Conservation (phyloP, 2,797 vertebrate genomes). For the Hylomyscus alleni region DNA sequence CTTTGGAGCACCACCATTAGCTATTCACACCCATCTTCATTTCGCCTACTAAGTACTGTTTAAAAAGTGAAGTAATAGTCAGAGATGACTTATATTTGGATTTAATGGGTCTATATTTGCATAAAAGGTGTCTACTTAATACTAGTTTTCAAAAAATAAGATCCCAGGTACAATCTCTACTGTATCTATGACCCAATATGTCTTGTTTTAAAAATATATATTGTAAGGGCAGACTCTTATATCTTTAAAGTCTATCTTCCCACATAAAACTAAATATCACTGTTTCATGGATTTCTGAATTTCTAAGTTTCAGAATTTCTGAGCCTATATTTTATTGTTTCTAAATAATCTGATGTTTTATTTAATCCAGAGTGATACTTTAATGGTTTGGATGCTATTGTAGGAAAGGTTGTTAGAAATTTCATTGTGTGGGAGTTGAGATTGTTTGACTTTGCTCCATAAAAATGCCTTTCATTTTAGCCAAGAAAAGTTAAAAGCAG, state of each 20-base stretch:
- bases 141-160: not conserved
- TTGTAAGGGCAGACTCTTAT: not conserved
- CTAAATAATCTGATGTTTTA: not conserved
- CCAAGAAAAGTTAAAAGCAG: not conserved
- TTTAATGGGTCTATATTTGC: not conserved
- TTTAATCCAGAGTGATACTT: not conserved
- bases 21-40: not conserved
- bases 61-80: not conserved
- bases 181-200: not conserved
- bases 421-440: not conserved
- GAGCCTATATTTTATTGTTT: not conserved
- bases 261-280: not conserved
- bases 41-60: not conserved
- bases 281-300: not conserved
- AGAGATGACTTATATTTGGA: not conserved
- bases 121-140: not conserved
- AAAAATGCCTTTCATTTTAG: not conserved
- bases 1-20: not conserved
- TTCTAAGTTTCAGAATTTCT: not conserved
- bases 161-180: not conserved
- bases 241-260: not conserved
- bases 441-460: not conserved
- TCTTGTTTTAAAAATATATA: not conserved
- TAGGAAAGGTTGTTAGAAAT: not conserved
- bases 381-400: not conserved